A percentile compares a stretch with the other conserved stretches of the same genome.
phyloP scores from a whole-genome alignment of 1,140 invertebrate species.

The Atopsyche davidsoni region DNA sequence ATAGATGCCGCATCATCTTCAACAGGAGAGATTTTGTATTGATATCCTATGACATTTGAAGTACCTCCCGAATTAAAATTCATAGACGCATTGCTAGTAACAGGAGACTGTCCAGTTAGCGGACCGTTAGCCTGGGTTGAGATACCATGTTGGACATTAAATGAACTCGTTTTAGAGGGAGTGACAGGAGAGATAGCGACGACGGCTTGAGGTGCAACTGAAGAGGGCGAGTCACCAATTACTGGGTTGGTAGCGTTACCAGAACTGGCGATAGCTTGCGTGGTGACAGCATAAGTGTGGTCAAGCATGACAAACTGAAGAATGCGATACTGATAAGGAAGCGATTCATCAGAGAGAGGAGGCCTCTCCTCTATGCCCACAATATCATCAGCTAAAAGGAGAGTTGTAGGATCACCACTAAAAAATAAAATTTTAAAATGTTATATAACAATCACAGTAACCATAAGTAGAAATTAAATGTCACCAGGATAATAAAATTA shows the following conservation, averaged over 20 bases:
- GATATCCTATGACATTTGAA: too few relatives aligned
- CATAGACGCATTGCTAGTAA: too few relatives aligned
- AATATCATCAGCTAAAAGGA: constrained; percentile 43
- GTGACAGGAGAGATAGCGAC: too few relatives aligned
- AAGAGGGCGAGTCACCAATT: constrained; percentile 4
- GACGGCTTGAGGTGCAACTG: too few relatives aligned
- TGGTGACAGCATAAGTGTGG: constrained; percentile 43
- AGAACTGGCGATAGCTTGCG: constrained; percentile 32
- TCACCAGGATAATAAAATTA: not conserved
- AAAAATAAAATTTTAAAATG: constrained; percentile 32
- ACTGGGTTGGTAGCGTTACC: constrained; percentile 29
- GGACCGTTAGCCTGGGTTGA: too few relatives aligned
- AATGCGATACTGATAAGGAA: constrained; percentile 32
- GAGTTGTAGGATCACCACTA: constrained; percentile 46
- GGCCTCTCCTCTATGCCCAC: constrained; percentile 45
- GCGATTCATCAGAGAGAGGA: constrained; percentile 44
- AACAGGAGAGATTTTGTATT: constrained; percentile 23
- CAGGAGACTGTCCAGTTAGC: too few relatives aligned
- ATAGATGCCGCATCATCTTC: constrained; percentile 45
- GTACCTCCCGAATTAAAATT: too few relatives aligned
- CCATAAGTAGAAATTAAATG: not conserved
- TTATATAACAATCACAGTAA: not conserved
- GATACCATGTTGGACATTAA: too few relatives aligned
- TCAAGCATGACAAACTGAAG: constrained; percentile 47
- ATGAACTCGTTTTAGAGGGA: too few relatives aligned